A percentile compares a stretch with the other conserved stretches of the same genome.
These are phyloP conservation scores for Ophion ellenae DNA, from an alignment of 2,888 invertebrate species.

Conservation along the genomic window DNA sequence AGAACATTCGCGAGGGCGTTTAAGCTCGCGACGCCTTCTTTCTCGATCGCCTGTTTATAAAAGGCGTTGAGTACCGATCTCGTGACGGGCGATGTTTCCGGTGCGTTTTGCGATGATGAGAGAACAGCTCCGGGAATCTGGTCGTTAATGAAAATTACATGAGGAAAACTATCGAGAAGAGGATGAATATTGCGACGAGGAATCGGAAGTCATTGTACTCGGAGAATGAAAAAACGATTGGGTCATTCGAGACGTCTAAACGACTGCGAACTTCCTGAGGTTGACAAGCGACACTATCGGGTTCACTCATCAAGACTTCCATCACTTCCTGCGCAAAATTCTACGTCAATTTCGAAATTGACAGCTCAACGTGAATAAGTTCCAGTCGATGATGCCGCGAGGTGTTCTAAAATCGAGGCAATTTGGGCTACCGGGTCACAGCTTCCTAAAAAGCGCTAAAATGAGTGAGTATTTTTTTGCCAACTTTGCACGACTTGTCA, in stretches of 20 bases:
- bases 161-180: constrained; percentile 1
- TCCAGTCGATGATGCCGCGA: constrained; percentile 17
- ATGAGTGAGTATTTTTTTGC: constrained; percentile 14
- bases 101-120: constrained; percentile 48
- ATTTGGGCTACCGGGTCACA: constrained; percentile 52
- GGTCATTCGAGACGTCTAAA: constrained; percentile 15
- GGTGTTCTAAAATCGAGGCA: background rate
- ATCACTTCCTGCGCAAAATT: constrained; percentile 28
- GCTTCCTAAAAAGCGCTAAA: constrained; percentile 3
- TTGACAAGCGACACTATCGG: background rate
- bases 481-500: background rate
- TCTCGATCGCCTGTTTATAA: constrained; percentile 84
- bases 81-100: constrained; percentile 75
- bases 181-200: background rate
- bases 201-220: constrained; percentile 11
- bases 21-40: constrained; percentile 77
- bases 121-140: constrained; percentile 52
- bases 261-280: background rate
- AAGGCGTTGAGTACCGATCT: constrained; percentile 84
- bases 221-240: constrained; percentile 24
- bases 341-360: constrained; percentile 19
- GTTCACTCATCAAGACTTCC: constrained; percentile 25
- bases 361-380: constrained; percentile 23
- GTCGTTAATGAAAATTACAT: constrained; percentile 8
- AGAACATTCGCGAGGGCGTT: constrained; percentile 71